These are phyloP conservation scores for Andrena bicolor DNA, from an alignment of 2,888 invertebrate species.

Conservation along the genomic window DNA sequence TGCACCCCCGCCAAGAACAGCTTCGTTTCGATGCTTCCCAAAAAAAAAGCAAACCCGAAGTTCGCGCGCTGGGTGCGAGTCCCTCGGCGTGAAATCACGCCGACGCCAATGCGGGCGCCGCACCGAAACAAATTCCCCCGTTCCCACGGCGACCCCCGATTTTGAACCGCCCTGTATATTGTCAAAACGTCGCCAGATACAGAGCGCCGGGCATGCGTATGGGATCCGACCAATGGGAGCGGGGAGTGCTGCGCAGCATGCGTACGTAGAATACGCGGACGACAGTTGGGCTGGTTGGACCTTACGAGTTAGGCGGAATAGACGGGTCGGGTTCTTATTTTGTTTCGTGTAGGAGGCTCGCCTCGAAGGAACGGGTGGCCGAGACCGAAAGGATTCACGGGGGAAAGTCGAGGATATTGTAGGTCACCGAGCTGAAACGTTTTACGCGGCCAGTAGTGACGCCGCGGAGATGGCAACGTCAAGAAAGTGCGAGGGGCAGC, in stretches of 20 bases:
- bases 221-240: slow-evolving; percentile 46
- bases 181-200: slow-evolving; percentile 10
- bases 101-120: too few relatives aligned
- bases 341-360: slow-evolving; percentile 62
- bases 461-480: slow-evolving; percentile 62
- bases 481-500: slow-evolving; percentile 75
- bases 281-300: slow-evolving; percentile 58
- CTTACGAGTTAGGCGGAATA: slow-evolving; percentile 65
- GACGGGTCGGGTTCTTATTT: slow-evolving; percentile 60
- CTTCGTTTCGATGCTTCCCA: too few relatives aligned
- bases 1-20: too few relatives aligned
- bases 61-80: too few relatives aligned
- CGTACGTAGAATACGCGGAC: slow-evolving; percentile 48
- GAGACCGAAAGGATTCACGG: slow-evolving; percentile 38
- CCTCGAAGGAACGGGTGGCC: slow-evolving; percentile 47
- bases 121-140: too few relatives aligned
- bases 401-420: slow-evolving; percentile 31
- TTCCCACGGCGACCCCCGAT: not conserved
- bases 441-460: slow-evolving; percentile 52
- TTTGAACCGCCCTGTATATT: not conserved
- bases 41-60: too few relatives aligned
- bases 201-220: slow-evolving; percentile 39
- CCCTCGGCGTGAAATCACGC: too few relatives aligned
- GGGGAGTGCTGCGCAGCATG: slow-evolving; percentile 52
- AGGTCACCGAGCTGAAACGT: slow-evolving; percentile 46